phyloP scores from a whole-genome alignment of 2,113 vertebrate species.

The Nematolebias whitei region DNA sequence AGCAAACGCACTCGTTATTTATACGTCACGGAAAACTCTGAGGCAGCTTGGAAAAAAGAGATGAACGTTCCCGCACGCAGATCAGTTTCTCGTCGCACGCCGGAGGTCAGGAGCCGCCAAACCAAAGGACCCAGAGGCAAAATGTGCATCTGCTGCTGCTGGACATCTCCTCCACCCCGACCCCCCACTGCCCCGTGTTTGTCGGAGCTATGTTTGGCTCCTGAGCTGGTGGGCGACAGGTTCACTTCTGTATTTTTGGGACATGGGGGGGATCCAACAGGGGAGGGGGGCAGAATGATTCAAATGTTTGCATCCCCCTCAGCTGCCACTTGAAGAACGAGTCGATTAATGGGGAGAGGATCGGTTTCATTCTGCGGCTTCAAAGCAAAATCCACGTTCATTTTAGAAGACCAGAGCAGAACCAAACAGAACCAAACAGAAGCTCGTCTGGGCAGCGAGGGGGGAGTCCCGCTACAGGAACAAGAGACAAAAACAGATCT shows the following conservation, averaged over 20 bases:
- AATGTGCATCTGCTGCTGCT: background rate
- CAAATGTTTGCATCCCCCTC: constrained; percentile 14
- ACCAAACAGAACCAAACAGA: too few species aligned
- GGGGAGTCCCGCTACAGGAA: background rate
- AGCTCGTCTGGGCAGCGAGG: too few species aligned
- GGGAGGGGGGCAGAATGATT: constrained; percentile 45
- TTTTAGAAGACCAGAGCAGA: background rate
- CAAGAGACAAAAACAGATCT: too few species aligned
- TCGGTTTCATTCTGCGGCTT: constrained; percentile 4
- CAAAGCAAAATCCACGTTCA: background rate
- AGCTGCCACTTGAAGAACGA: background rate
- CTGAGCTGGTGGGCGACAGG: constrained; percentile 48
- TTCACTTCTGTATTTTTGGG: constrained; percentile 63
- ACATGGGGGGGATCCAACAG: constrained; percentile 30
- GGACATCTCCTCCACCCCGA: constrained; percentile 13
- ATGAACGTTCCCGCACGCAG: constrained; percentile 21
- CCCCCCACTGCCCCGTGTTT: constrained; percentile 9
- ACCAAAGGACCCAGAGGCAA: constrained; percentile 44
- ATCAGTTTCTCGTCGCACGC: constrained; percentile 39
- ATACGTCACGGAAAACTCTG: constrained; percentile 48
- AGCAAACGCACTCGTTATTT: constrained; percentile 59
- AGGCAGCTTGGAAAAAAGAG: constrained; percentile 46
- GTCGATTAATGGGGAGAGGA: background rate
- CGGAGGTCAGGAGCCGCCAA: constrained; percentile 15
- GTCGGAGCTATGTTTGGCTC: constrained; percentile 33